A percentile compares a stretch with the other conserved stretches of the same genome.
These are phyloP conservation scores for Sylvilagus floridanus DNA, from an alignment of 2,797 vertebrate genomes.

Conservation along the genomic window DNA sequence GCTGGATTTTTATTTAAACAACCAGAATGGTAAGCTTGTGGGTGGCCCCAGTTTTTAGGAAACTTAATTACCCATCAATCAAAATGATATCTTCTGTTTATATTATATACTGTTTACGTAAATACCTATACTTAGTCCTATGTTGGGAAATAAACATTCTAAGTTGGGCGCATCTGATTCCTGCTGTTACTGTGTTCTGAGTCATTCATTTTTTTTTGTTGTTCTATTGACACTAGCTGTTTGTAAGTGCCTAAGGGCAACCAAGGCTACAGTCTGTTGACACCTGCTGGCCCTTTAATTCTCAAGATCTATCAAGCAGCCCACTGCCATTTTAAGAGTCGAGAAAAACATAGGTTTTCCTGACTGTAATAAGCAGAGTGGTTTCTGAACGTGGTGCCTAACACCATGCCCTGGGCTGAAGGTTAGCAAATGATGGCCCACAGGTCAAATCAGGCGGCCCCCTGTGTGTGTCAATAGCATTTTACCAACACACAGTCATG, in stretches of 20 bases:
- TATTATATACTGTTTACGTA: background rate
- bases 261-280: background rate
- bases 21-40: background rate
- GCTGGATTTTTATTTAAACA: conserved; percentile 52
- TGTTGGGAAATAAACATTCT: background rate
- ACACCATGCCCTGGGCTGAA: background rate
- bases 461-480: background rate
- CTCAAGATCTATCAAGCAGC: background rate
- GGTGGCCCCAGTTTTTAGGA: background rate
- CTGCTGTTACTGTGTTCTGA: background rate
- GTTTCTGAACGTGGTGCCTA: conserved; percentile 50
- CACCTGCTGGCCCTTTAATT: background rate
- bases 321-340: background rate
- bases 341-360: conserved; percentile 29
- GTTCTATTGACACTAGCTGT: background rate
- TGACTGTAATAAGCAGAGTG: background rate
- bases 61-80: background rate
- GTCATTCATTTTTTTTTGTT: background rate
- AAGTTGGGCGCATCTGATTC: background rate
- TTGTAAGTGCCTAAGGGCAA: background rate
- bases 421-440: background rate
- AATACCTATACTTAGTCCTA: background rate
- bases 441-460: background rate
- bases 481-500: background rate
- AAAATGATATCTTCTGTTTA: conserved; percentile 5